Evolutionary conservation across 2,888 invertebrate species (phyloP).

Genomic region (Philereme vetulata): DNA sequence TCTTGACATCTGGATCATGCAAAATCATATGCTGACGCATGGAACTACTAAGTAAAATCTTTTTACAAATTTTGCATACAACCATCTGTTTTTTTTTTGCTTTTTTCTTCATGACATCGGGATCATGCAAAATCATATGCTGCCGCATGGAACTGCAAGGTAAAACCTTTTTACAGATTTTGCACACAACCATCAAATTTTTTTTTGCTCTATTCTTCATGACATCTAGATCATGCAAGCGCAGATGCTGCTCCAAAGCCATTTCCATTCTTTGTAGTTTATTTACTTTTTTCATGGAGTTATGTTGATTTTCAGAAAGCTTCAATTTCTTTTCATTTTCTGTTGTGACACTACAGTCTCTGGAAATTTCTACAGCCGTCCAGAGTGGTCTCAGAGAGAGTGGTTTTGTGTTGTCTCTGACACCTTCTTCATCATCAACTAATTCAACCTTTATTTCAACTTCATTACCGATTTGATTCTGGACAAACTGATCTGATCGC

Average conservation of each 20-base stretch:
- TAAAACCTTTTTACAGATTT: slow-evolving; percentile 50
- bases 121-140: too few relatives aligned
- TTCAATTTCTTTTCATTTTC: not conserved
- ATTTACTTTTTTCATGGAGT: not conserved
- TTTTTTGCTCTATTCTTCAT: slow-evolving; percentile 30
- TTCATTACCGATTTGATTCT: slow-evolving; percentile 48
- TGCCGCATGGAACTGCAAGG: slow-evolving; percentile 53
- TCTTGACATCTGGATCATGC: slow-evolving; percentile 61
- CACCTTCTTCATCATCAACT: slow-evolving; percentile 30
- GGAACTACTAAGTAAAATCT: slow-evolving; percentile 57
- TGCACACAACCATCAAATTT: slow-evolving; percentile 52
- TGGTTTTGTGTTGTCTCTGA: slow-evolving; percentile 34
- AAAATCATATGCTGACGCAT: slow-evolving; percentile 61
- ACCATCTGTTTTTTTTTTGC: slow-evolving; percentile 45
- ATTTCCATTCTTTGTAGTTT: too few relatives aligned
- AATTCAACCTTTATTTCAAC: not conserved
- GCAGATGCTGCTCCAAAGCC: too few relatives aligned
- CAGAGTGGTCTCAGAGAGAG: too few relatives aligned
- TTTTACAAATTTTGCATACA: slow-evolving; percentile 49
- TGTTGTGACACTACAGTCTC: too few relatives aligned
- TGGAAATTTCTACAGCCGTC: slow-evolving; percentile 28
- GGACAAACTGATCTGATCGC: slow-evolving; percentile 53
- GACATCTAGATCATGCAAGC: too few relatives aligned
- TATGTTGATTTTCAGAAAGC: not conserved
- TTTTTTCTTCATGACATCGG: not conserved